Percentiles rank a stretch among this genome's conserved stretches.
Evolutionary conservation across 1,140 invertebrate species (phyloP).

Genomic region (Nymphalis io): DNA sequence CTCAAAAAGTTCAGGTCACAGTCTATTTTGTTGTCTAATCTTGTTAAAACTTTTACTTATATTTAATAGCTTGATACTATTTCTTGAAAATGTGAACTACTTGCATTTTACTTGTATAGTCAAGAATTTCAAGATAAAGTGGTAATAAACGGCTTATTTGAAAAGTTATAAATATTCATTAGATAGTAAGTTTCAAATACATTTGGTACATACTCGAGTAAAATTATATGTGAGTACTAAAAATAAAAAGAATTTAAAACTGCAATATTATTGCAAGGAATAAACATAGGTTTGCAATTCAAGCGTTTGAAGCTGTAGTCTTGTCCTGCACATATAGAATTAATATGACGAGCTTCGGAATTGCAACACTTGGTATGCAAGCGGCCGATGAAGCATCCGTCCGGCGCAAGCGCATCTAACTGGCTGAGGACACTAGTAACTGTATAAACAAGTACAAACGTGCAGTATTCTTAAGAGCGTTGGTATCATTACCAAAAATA

Average conservation of each 20-base stretch:
- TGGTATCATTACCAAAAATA: slow-evolving; percentile 2
- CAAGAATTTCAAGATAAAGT: too few species aligned
- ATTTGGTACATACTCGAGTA: too few species aligned
- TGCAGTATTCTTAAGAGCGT: not conserved
- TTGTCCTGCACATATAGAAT: slow-evolving; percentile 39
- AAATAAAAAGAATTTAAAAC: not conserved
- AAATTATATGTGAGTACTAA: not conserved
- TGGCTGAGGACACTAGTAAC: not conserved
- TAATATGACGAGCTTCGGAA: slow-evolving; percentile 60
- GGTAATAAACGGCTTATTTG: too few species aligned
- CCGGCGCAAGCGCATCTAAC: slow-evolving; percentile 32
- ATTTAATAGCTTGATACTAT: too few species aligned
- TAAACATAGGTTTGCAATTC: slow-evolving; percentile 5
- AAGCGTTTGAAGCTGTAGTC: not conserved
- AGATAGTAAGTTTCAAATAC: too few species aligned
- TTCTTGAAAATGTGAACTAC: too few species aligned
- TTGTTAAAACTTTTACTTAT: too few species aligned
- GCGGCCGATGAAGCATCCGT: slow-evolving; percentile 40
- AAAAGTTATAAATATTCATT: too few species aligned
- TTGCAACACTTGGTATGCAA: slow-evolving; percentile 51
- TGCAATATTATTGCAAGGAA: not conserved
- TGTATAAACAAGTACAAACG: slow-evolving; percentile 9
- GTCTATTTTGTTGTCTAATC: not conserved
- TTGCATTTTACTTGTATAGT: too few species aligned
- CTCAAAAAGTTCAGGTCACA: not conserved